A percentile compares a stretch with the other conserved stretches of the same genome.
phyloP scores from a whole-genome alignment of 2,113 vertebrate species.

The Chionis minor region DNA sequence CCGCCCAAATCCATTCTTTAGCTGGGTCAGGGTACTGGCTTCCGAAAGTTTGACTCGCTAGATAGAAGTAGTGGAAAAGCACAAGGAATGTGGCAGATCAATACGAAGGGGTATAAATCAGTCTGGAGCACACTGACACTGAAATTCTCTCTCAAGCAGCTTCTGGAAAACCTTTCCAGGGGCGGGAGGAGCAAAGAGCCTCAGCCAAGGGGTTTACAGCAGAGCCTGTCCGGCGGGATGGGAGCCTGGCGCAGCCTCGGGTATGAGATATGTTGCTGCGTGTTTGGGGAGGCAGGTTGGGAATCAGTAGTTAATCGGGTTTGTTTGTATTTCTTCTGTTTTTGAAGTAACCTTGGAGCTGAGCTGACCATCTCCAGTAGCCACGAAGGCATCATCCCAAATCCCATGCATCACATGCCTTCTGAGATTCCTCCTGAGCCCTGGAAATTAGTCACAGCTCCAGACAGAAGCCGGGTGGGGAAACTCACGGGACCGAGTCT shows the following conservation, averaged over 20 bases:
- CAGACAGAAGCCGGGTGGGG: neutral
- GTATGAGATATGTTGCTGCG: rapidly evolving
- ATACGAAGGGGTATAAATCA: neutral
- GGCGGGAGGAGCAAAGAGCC: neutral
- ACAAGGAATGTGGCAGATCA: neutral
- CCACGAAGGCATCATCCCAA: rapidly evolving
- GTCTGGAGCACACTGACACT: neutral
- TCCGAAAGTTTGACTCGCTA: neutral
- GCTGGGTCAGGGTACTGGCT: neutral
- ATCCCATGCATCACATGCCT: neutral
- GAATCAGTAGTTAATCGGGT: neutral
- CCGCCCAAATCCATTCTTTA: neutral
- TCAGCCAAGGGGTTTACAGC: neutral
- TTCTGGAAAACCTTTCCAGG: neutral
- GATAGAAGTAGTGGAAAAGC: neutral
- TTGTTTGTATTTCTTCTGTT: neutral
- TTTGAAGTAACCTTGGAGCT: neutral
- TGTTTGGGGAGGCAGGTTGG: neutral
- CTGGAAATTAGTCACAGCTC: neutral
- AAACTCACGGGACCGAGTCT: neutral
- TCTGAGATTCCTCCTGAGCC: neutral
- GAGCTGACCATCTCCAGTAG: neutral
- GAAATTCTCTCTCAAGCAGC: neutral
- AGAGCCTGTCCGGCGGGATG: neutral
- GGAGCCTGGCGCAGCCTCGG: neutral